Evolutionary conservation across 1,140 invertebrate genomes (phyloP), one percentile per base, ranked within the genome.

Genomic region (Anoplolepis gracilipes): DNA sequence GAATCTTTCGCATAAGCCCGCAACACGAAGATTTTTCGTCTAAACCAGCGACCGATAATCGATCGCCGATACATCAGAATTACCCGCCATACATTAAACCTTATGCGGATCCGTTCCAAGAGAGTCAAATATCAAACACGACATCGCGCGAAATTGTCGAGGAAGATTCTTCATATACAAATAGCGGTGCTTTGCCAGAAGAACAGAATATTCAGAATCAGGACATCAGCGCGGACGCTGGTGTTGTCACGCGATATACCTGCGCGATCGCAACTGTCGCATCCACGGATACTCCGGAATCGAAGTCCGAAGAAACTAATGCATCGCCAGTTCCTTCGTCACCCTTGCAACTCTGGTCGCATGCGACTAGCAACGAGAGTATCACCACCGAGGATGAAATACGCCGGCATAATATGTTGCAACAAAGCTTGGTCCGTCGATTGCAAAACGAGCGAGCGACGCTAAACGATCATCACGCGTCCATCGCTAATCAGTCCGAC

Each of bases 131-230:
- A 1, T 4, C 22, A 16, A 67, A n/a, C 25, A 19, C 3, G 4
- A 49, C 46, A 6, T 30, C 46, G 33, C 3, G 36, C 1, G 78
- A 70, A 11, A 42, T 59, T 6, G 11, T 4, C 5, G 42, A 39
- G 19, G 22, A 73, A 73, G 8, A 73, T 46, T 11, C 19, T 0
- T 57, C 53, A 39, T 25, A 69, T 11, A 8, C 22, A 6, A 84
- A 62, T 1, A 53, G 22, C 19, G 30, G 49, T 0, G 19, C 1
- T 22, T 70, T 88, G 10, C 22, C 70, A 6, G 82, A 90, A 16
- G 92, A 93, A 42, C 88, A 92, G 59, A 92, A 93, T 33, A 94
- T 95, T 10, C 87, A 94, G 33, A 95, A 95, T 78, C 94, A 95
- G 64, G 94, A 95, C 28, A 94, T 95, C 59, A 93, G 93, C 28